A percentile compares a stretch with the other conserved stretches of the same genome.
phyloP scores from a whole-genome alignment of 2,113 vertebrate genomes.

The Calidris pygmaea region DNA sequence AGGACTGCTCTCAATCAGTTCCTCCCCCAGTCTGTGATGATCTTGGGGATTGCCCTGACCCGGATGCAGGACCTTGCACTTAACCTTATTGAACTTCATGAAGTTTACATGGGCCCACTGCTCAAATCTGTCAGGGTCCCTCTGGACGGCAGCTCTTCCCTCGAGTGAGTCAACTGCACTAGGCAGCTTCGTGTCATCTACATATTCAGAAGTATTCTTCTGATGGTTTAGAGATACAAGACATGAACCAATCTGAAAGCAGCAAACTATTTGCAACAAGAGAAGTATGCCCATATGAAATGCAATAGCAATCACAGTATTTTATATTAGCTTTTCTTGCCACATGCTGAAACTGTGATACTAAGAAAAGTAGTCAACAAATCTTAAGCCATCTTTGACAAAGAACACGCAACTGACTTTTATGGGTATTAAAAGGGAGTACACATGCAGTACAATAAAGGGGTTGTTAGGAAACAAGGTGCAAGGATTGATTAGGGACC shows the following conservation, averaged over 20 bases:
- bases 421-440: not conserved
- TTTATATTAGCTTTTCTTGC: not conserved
- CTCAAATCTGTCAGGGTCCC: rapidly evolving
- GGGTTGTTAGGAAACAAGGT: not conserved
- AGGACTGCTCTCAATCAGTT: not conserved
- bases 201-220: not conserved
- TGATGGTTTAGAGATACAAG: not conserved
- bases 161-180: not conserved
- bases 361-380: not conserved
- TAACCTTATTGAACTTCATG: not conserved
- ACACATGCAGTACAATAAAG: not conserved
- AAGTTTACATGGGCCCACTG: not conserved
- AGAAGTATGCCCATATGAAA: not conserved
- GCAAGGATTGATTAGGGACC: not conserved
- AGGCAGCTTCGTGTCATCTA: rapidly evolving
- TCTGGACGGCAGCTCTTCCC: not conserved
- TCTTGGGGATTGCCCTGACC: not conserved
- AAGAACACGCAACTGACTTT: not conserved
- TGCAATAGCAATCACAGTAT: not conserved
- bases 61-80: not conserved
- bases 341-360: not conserved
- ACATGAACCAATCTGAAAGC: not conserved
- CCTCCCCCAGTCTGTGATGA: not conserved
- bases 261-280: not conserved
- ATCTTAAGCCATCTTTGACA: not conserved